Evolutionary conservation across 2,113 vertebrate species (phyloP), one percentile per base, ranked within the genome.

Genomic region (Colossoma macropomum): DNA sequence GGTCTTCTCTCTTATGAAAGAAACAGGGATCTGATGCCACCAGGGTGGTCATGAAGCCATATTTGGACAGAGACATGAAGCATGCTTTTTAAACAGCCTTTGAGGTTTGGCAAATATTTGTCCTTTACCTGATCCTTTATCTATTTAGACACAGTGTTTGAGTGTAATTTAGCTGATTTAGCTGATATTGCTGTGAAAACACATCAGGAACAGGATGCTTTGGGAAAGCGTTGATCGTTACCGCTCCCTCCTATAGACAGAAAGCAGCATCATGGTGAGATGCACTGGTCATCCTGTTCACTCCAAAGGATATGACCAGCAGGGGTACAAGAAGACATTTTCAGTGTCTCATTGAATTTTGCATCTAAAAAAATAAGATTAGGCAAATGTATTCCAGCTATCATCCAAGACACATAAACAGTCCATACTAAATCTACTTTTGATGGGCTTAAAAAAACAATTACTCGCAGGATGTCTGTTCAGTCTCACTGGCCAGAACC

Each of bases 331-430:
- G 63, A 62, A 76, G 72, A 76, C 63, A 65, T 72, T 45, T 69
- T 68, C 62, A 79, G 52, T 5, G 2, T 28, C 70, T 82, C 70
- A 70, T 75, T 63, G 65, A 4, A 41, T 19, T 45, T 82, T 79
- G 54, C 80, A 48, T 82, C 66, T 25, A 19, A 27, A 82, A 79
- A 60, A 83, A 83, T 45, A 76, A 0, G 19, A 86, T 75, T 70
- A 75, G 63, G 30, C 59, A 69, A 86, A 86, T 71, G 7, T 72
- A 80, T 86, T 86, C 65, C n/a, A 80, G 50, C 56, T 48, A 38
- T 52, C 77, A 77, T 86, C 71, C 85, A 86, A 86, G 45, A 30
- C 56, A 86, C 77, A 86, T 80, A 77, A 80, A 86, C 85, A 77
- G 72, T 38, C 30, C n/a, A 21, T 32, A 80, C 6, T 21, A 60